Evolutionary conservation across 2,888 invertebrate genomes (phyloP), one percentile per base, ranked within the genome.

Genomic region (Empis stercorea): DNA sequence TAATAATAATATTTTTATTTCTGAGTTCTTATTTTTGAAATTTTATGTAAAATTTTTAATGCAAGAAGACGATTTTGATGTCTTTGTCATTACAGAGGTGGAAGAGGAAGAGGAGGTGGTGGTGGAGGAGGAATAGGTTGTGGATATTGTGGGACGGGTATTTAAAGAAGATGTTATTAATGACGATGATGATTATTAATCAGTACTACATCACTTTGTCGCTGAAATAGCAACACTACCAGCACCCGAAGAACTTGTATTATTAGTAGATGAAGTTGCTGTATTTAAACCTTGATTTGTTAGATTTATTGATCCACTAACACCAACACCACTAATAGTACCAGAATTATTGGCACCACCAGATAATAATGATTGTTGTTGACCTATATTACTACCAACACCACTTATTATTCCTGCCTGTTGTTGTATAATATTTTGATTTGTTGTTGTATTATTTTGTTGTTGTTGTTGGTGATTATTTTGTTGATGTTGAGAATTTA

Each of bases 271-370:
- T 53, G 50, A 51, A 56, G 52, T 41, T 48, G 42, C 39, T 43
- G 15, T 44, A 44, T 27, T 46, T 47, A 36, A 51, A 48, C 45
- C 49, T 45, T 51, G 51, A 50, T 51, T 45, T 47, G 50, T 39
- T 39, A 50, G 50, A 48, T 56, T 63, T 62, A 65, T 57, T 61
- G 65, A 46, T 61, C 63, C 53, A 56, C 53, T 54, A 56, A 63
- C 4, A 38, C 57, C 49, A 43, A 50, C 53, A 53, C 52, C 50
- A 52, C 50, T 48, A 46, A 56, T 50, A 45, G 51, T 47, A 45
- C 55, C 54, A 48, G 65, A 59, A 58, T 64, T 65, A 59, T 62
- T 66, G 58, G 63, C 66, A 54, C 60, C 61, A 43, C 42, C 46
- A 46, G 48, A 51, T n/a, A 52, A 46, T 27, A 27, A 27, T 44